A percentile compares a stretch with the other conserved stretches of the same genome.
Evolutionary conservation across 2,888 invertebrate species (phyloP).

Genomic region (Drepana falcataria): DNA sequence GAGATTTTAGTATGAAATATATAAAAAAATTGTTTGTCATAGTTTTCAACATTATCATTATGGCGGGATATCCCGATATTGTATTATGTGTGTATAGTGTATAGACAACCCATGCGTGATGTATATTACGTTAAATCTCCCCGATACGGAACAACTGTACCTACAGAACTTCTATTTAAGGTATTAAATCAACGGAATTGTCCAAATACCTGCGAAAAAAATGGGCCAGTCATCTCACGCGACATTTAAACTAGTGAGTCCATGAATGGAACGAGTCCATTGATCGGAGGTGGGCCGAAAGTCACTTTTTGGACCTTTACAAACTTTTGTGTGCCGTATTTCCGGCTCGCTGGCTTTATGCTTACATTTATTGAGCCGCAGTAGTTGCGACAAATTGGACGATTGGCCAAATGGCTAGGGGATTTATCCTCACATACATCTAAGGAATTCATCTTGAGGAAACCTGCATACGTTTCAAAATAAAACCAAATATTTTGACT

Average conservation of each 20-base stretch:
- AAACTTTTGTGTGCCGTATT: constrained; percentile 14
- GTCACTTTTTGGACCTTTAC: constrained; percentile 1
- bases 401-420: not conserved
- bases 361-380: constrained; percentile 7
- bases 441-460: too few species aligned
- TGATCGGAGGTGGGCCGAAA: constrained; percentile 19
- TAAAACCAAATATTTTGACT: too few species aligned
- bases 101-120: too few species aligned
- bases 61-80: too few species aligned
- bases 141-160: not conserved
- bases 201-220: constrained; percentile 18
- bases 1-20: too few species aligned
- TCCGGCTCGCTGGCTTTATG: constrained; percentile 37
- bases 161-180: not conserved
- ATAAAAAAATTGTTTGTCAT: too few species aligned
- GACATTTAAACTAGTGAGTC: constrained; percentile 32
- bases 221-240: constrained; percentile 28
- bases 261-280: constrained; percentile 24
- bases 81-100: too few species aligned
- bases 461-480: too few species aligned
- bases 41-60: too few species aligned
- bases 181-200: constrained; percentile 15
- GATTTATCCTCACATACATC: too few species aligned
- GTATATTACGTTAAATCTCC: too few species aligned
- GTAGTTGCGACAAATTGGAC: not conserved